Percentiles rank a stretch among this genome's conserved stretches.
Conservation (phyloP, 2,113 vertebrate species). For the Irena cyanogastra region DNA sequence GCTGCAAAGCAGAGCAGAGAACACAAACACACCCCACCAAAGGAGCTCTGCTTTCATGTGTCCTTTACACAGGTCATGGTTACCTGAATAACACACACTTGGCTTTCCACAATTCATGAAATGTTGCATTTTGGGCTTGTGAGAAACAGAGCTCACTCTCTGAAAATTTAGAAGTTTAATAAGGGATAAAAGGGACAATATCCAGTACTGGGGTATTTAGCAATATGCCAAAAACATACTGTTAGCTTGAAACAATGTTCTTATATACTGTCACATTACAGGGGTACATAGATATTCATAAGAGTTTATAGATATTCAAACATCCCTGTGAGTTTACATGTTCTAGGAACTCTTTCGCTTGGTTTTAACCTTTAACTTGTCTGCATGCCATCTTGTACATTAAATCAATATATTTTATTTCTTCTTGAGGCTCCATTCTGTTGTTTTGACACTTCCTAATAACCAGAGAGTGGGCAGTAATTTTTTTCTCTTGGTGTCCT, state of each 20-base stretch:
- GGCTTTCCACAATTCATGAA: accelerated
- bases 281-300: not conserved
- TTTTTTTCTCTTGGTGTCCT: not conserved
- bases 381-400: not conserved
- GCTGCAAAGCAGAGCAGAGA: not conserved
- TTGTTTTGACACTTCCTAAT: not conserved
- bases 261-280: not conserved
- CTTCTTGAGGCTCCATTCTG: not conserved
- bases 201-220: not conserved
- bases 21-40: accelerated
- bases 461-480: not conserved
- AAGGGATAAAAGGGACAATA: not conserved
- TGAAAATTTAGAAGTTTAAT: not conserved
- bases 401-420: not conserved
- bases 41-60: not conserved
- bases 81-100: accelerated
- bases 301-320: not conserved
- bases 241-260: not conserved
- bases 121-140: accelerated
- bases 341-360: not conserved
- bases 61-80: accelerated
- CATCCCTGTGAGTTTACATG: not conserved
- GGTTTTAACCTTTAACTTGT: not conserved
- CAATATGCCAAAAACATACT: not conserved
- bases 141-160: not conserved